These are phyloP conservation scores for Tetragonula clypearis DNA, from an alignment of 1,140 invertebrate genomes.

Conservation along the genomic window DNA sequence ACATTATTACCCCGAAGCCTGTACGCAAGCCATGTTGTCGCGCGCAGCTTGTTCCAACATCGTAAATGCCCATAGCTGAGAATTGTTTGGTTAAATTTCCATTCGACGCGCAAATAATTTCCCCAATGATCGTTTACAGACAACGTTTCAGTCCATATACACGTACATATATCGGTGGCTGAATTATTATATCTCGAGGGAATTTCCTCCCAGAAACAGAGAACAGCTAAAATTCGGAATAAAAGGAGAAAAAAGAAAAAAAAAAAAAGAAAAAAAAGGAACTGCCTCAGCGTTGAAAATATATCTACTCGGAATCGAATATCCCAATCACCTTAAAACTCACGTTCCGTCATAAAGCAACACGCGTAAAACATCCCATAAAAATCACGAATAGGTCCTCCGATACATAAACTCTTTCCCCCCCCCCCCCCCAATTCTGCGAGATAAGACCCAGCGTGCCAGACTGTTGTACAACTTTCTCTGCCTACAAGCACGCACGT, in stretches of 20 bases:
- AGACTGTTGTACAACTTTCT: background rate
- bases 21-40: background rate
- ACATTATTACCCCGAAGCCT: background rate
- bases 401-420: too few species aligned
- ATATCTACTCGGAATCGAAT: background rate
- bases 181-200: background rate
- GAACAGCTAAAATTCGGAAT: too few species aligned
- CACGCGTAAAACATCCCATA: background rate
- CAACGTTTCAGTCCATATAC: background rate
- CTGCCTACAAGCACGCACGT: background rate
- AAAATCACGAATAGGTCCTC: too few species aligned
- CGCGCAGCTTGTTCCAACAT: background rate
- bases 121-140: background rate
- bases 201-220: background rate
- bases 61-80: background rate
- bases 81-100: background rate
- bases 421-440: too few species aligned
- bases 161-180: background rate
- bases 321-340: background rate
- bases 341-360: background rate
- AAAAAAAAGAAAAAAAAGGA: background rate
- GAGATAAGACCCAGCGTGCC: too few species aligned
- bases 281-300: background rate
- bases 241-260: too few species aligned
- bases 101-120: background rate